Conservation (phyloP, 2,113 vertebrate species). For the Herpailurus yagouaroundi region DNA sequence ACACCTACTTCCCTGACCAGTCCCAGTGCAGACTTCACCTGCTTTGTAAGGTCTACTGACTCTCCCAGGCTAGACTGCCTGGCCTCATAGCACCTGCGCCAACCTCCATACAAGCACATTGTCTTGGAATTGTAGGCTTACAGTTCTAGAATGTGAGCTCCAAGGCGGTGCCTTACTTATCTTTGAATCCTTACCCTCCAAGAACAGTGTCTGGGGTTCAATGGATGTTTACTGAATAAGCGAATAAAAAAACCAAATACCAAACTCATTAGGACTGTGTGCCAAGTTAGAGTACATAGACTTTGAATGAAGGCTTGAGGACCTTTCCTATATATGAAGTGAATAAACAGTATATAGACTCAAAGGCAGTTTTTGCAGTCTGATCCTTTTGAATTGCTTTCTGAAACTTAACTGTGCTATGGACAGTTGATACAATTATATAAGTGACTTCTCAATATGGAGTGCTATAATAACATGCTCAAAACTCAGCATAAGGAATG, state of each 20-base stretch:
- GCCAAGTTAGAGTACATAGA: conserved; percentile 24
- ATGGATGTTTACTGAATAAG: not conserved
- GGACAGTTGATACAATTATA: not conserved
- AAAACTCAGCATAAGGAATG: conserved; percentile 37
- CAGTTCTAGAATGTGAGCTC: not conserved
- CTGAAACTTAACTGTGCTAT: conserved; percentile 5
- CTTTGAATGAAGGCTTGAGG: not conserved
- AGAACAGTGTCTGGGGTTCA: not conserved
- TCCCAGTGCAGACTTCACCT: not conserved
- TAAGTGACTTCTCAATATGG: not conserved
- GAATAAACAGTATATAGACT: not conserved
- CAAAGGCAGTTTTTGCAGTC: conserved; percentile 49
- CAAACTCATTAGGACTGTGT: not conserved
- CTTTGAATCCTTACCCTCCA: conserved; percentile 25
- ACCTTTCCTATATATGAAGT: conserved; percentile 14
- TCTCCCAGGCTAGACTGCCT: not conserved
- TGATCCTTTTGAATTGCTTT: conserved; percentile 17
- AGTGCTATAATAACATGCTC: not conserved
- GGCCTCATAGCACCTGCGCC: not conserved
- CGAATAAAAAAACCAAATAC: conserved; percentile 40
- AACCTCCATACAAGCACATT: not conserved
- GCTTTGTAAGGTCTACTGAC: not conserved
- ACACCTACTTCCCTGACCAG: not conserved
- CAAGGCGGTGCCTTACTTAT: conserved; percentile 15
- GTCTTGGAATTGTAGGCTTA: not conserved